Evolutionary conservation across 2,113 vertebrate species (phyloP).

Genomic region (Talpa occidentalis): DNA sequence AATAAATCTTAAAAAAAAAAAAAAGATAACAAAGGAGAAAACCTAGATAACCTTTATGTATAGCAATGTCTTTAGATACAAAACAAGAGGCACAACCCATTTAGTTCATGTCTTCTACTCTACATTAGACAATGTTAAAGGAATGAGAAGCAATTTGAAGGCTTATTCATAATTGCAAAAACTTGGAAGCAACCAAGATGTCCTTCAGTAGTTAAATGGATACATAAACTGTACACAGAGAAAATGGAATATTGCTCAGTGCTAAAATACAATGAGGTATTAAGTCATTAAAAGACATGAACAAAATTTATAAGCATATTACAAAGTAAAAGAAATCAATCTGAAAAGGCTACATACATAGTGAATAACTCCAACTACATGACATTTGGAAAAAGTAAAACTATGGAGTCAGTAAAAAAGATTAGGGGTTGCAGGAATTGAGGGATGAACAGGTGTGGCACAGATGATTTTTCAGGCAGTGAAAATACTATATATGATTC

Average conservation of each 20-base stretch:
- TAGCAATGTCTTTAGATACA: neutral
- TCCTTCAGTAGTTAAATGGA: neutral
- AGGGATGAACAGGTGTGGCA: neutral
- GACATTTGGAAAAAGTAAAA: neutral
- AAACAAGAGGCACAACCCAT: neutral
- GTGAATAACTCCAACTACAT: neutral
- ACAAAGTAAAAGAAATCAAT: neutral
- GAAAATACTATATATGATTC: neutral
- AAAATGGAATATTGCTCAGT: neutral
- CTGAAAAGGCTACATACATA: neutral
- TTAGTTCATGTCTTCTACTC: neutral
- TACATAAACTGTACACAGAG: neutral
- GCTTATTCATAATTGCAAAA: neutral
- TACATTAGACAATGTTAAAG: neutral
- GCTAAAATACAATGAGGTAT: neutral
- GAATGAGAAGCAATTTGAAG: neutral
- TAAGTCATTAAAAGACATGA: neutral
- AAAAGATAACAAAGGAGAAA: neutral
- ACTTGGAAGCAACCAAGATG: neutral
- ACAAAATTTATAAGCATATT: neutral
- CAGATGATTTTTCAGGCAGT: neutral
- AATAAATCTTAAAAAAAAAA: no score
- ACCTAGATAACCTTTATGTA: neutral
- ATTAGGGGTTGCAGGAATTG: neutral
- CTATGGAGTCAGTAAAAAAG: neutral